Base-by-base conservation (phyloP, 1,140 invertebrate genomes). In the Drosophila kohkoa region DNA sequence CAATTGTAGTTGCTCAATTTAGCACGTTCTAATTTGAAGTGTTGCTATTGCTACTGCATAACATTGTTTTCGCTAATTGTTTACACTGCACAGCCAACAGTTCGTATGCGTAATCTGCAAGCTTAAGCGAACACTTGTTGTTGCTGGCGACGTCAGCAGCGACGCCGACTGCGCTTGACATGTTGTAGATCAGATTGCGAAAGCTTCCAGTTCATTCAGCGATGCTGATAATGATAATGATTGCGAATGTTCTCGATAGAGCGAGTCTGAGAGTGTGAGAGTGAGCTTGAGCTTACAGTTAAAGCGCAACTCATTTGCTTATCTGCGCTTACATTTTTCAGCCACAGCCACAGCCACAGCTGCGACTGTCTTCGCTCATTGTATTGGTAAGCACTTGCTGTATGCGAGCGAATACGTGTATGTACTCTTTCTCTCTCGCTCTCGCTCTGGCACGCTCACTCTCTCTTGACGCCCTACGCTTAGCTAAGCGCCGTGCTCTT, bases 21-120 rank as follows among this genome's bases (percentile, higher is more conserved):
- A 72, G 60, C 73, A 75, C 73, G 76, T 78, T 70, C 65, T 62
- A 62, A 57, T 28, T 52, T 45, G 25, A 32, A 43, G 46, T 62
- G 41, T 46, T 59, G 25, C 62, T 63, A 49, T 43, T 55, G 51
- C 41, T 52, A 63, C 62, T 73, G 75, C 64, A 77, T 77, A 74
- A 77, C 48, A 73, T 67, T 67, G 70, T 73, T 67, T 60, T 77
- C 35, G 63, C 48, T 64, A 69, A 64, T 64, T 78, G 60, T 78
- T 75, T 70, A 60, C 72, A 64, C 30, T 41, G 10, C 55, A 65
- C 58, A 54, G 5, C 46, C 54, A 3, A 35, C 41, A 8, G 3
- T 45, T 16, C 32, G 70, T 74, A 77, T 73, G 70, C 58, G 58
- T 77, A 74, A 77, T 77, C 46, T 75, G 38, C 35, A 64, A 52